A percentile compares a stretch with the other conserved stretches of the same genome.
These are phyloP conservation scores for Capreolus pygargus DNA, from an alignment of 2,113 vertebrate species.

Conservation along the genomic window DNA sequence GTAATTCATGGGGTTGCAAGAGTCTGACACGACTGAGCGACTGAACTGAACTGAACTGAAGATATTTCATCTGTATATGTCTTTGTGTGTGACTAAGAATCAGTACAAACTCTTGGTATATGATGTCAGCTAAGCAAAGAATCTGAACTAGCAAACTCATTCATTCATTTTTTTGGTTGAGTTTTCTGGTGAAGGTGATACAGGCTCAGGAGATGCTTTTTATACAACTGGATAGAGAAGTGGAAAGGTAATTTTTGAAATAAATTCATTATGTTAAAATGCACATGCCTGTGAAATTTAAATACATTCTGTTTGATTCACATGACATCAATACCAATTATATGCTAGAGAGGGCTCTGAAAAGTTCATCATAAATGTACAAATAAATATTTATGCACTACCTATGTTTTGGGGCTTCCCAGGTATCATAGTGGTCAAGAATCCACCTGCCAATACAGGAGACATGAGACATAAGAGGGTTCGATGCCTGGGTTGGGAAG, in stretches of 20 bases:
- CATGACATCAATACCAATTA: accelerated
- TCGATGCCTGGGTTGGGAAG: not conserved
- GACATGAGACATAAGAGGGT: not conserved
- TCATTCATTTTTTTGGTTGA: not conserved
- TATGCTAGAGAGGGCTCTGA: not conserved
- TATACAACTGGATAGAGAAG: not conserved
- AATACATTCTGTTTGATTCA: not conserved
- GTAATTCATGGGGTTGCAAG: no score
- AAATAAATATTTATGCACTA: not conserved
- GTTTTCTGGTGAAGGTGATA: not conserved
- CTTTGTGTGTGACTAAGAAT: not conserved
- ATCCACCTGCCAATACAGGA: not conserved
- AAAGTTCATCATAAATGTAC: not conserved
- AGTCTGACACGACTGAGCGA: no score
- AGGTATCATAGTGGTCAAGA: not conserved
- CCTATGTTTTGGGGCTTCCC: not conserved
- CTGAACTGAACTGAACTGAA: no score
- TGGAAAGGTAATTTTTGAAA: not conserved
- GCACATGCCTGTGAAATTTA: not conserved
- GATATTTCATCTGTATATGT: not conserved
- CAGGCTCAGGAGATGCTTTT: not conserved
- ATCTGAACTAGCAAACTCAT: not conserved
- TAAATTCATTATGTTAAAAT: not conserved
- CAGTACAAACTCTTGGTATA: not conserved
- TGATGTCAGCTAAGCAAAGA: not conserved